A percentile compares a stretch with the other conserved stretches of the same genome.
phyloP scores from a whole-genome alignment of 2,888 invertebrate genomes.

The Drosophila quinaria region DNA sequence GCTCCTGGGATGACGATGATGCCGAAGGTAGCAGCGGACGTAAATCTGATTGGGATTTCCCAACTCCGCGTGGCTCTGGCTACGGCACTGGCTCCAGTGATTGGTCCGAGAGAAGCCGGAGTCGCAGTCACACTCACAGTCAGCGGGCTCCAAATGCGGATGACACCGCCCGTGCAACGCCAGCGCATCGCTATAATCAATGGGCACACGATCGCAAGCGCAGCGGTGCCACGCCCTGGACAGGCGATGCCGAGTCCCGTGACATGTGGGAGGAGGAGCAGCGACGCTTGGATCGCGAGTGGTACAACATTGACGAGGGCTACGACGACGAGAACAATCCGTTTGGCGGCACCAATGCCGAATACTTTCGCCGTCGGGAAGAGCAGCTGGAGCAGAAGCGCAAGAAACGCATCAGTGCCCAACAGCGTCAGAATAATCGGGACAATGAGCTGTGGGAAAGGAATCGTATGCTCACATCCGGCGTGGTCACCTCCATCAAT shows the following conservation, averaged over 20 bases:
- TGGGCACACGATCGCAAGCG: conserved; percentile 91
- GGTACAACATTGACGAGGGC: conserved; percentile 99
- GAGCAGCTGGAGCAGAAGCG: conserved; percentile 95
- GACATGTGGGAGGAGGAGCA: conserved; percentile 96
- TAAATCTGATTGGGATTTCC: conserved; percentile 96
- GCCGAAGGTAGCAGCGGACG: conserved; percentile 62
- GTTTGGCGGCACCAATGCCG: conserved; percentile 94
- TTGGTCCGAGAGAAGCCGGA: conserved; percentile 74
- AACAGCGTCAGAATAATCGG: conserved; percentile 98
- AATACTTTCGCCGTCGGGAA: conserved; percentile 96
- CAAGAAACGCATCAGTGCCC: conserved; percentile 97
- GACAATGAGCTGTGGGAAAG: conserved; percentile 99
- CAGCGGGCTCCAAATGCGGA: conserved; percentile 86
- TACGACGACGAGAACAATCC: conserved; percentile 97
- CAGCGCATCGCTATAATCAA: conserved; percentile 91
- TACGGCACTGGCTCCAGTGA: conserved; percentile 59
- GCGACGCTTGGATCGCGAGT: conserved; percentile 95
- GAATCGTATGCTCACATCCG: conserved; percentile 98
- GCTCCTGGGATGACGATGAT: conserved; percentile 89
- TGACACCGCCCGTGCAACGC: conserved; percentile 93
- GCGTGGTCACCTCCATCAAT: conserved; percentile 95
- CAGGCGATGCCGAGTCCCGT: conserved; percentile 90
- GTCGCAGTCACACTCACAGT: conserved; percentile 78
- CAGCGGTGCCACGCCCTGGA: conserved; percentile 90
- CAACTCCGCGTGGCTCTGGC: conserved; percentile 89